Evolutionary conservation across 1,140 invertebrate species (phyloP).

Genomic region (Solenopsis fugax): DNA sequence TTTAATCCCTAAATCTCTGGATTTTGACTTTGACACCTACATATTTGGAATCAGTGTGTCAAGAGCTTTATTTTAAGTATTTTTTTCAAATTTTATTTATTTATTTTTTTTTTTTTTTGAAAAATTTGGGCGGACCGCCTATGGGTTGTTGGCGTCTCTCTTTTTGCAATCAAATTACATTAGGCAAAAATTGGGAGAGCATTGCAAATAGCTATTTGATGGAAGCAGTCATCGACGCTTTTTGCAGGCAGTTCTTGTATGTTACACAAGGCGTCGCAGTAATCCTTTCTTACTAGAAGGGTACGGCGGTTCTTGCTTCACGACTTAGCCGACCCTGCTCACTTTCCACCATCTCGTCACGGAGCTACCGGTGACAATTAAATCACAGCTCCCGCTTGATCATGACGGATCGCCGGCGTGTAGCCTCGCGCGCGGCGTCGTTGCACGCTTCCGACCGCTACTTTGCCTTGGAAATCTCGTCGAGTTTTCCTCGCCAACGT

Average conservation of each 20-base stretch:
- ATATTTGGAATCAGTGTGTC: too few relatives aligned
- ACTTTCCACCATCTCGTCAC: slow-evolving; percentile 67
- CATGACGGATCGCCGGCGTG: slow-evolving; percentile 83
- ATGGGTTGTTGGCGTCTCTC: too few relatives aligned
- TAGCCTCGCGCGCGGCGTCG: slow-evolving; percentile 70
- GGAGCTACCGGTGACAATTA: slow-evolving; percentile 83
- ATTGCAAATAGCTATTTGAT: neutral
- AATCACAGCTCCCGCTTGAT: slow-evolving; percentile 85
- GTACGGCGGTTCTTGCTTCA: neutral
- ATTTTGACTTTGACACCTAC: too few relatives aligned
- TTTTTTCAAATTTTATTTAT: too few relatives aligned
- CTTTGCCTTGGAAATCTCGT: slow-evolving; percentile 78
- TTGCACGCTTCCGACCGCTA: slow-evolving; percentile 59
- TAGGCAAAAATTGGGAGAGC: too few relatives aligned
- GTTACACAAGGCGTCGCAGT: neutral
- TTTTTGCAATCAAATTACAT: too few relatives aligned
- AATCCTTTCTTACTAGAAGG: neutral
- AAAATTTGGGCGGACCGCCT: too few relatives aligned
- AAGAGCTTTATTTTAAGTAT: too few relatives aligned
- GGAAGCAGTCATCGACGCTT: neutral
- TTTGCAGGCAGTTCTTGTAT: neutral
- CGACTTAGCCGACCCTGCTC: slow-evolving; percentile 37
- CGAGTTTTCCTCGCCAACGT: slow-evolving; percentile 65
- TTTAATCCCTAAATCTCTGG: too few relatives aligned
- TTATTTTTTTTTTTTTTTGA: too few relatives aligned